These are phyloP conservation scores for Andrena cerasifolii DNA, from an alignment of 1,140 invertebrate species.

Conservation along the genomic window DNA sequence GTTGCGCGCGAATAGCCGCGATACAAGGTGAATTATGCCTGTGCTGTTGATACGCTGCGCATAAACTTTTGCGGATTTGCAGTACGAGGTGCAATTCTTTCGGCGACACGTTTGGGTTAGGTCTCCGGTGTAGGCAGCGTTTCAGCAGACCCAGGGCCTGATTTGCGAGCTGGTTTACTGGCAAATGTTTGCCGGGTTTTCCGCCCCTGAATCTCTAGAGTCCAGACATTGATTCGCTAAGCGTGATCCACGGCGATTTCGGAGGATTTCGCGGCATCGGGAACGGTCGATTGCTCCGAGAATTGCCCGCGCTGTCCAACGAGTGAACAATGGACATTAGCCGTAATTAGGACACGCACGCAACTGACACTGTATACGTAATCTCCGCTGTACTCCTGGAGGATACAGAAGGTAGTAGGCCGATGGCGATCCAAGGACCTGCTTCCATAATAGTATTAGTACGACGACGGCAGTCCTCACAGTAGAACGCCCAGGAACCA, in stretches of 20 bases:
- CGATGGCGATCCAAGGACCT: constrained; percentile 46
- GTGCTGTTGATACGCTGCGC: neutral
- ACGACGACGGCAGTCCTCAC: constrained; percentile 67
- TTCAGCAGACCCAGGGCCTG: too few relatives aligned
- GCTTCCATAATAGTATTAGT: constrained; percentile 73
- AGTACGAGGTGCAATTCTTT: constrained; percentile 7
- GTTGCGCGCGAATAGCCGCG: constrained; percentile 41
- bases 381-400: constrained; percentile 39
- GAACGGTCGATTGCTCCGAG: constrained; percentile 23
- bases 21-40: constrained; percentile 61
- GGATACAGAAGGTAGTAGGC: constrained; percentile 29
- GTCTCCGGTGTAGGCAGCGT: too few relatives aligned
- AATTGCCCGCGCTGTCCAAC: constrained; percentile 20
- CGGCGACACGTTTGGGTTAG: neutral
- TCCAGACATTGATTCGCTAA: too few relatives aligned
- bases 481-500: constrained; percentile 70
- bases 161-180: too few relatives aligned
- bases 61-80: constrained; percentile 1
- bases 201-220: too few relatives aligned
- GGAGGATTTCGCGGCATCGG: neutral
- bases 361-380: constrained; percentile 40
- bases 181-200: too few relatives aligned
- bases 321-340: constrained; percentile 37
- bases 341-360: constrained; percentile 41
- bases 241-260: too few relatives aligned